Percentiles rank a stretch among this genome's conserved stretches.
These are phyloP conservation scores for Ispidina lecontei DNA, from an alignment of 2,797 vertebrate species.

Conservation along the genomic window DNA sequence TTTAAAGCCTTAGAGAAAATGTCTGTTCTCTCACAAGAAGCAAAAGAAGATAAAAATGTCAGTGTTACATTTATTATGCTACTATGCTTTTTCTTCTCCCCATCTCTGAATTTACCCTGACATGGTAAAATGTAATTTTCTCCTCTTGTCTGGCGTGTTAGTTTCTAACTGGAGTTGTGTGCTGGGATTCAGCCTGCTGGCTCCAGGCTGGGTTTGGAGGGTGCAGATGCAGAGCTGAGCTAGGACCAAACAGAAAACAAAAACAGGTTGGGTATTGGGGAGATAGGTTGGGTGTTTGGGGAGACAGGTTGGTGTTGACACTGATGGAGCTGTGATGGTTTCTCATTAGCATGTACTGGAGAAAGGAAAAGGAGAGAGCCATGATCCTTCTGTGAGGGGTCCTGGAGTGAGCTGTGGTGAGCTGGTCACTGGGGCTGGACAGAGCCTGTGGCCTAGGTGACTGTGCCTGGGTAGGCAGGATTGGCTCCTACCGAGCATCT, in stretches of 20 bases:
- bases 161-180: background rate
- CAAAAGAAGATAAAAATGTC: background rate
- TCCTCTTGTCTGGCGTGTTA: background rate
- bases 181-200: background rate
- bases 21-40: background rate
- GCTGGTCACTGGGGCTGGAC: background rate
- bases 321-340: background rate
- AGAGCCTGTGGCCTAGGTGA: background rate
- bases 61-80: background rate
- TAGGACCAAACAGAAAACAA: background rate
- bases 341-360: background rate
- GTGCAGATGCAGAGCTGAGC: background rate
- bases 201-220: background rate
- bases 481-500: background rate
- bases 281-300: background rate
- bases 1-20: background rate
- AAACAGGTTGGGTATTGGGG: too few species aligned
- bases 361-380: background rate
- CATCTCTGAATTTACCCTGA: background rate
- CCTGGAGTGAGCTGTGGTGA: rapidly evolving
- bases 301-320: background rate
- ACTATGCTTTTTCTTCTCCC: background rate
- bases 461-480: rapidly evolving
- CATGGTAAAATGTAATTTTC: background rate
- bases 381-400: background rate